A percentile compares a stretch with the other conserved stretches of the same genome.
These are phyloP conservation scores for Trididemnum clinides DNA, from an alignment of 23 tunicate genomes.

Conservation along the genomic window DNA sequence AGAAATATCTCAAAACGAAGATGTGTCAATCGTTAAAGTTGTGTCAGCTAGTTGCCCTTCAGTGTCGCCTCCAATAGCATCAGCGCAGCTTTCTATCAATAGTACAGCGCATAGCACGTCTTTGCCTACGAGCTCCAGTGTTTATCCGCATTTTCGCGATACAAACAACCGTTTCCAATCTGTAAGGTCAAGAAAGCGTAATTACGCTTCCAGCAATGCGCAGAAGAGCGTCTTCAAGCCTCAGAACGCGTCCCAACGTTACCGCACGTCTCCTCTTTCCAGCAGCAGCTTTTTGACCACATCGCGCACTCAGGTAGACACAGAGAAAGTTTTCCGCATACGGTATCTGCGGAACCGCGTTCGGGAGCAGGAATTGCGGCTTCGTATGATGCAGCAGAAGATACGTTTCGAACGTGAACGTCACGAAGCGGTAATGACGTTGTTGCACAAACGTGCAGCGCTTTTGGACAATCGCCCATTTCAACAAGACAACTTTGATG, in stretches of 20 bases:
- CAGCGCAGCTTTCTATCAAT: too few relatives aligned
- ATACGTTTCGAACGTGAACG: conserved; percentile 46
- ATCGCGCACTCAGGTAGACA: not conserved
- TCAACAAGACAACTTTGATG: not conserved
- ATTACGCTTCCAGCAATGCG: too few relatives aligned
- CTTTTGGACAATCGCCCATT: conserved; percentile 29
- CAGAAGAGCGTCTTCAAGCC: not conserved
- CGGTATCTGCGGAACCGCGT: conserved; percentile 33
- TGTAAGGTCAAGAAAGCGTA: too few relatives aligned
- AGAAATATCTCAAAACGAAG: too few relatives aligned
- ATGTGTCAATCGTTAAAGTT: too few relatives aligned
- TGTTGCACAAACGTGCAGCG: conserved; percentile 31
- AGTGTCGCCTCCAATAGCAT: too few relatives aligned
- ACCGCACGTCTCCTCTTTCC: not conserved
- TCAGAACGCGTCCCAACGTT: not conserved
- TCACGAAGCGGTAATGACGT: conserved; percentile 42
- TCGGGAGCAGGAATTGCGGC: conserved; percentile 40
- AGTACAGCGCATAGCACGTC: too few relatives aligned
- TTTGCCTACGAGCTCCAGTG: too few relatives aligned
- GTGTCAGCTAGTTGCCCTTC: too few relatives aligned
- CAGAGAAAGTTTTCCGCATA: conserved; percentile 33
- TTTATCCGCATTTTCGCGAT: too few relatives aligned
- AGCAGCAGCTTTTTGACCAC: not conserved
- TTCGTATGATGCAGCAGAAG: conserved; percentile 32
- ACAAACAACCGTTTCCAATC: too few relatives aligned